Percentiles rank a stretch among this genome's conserved stretches.
Conservation (phyloP, 2,888 invertebrate species). For the Sympetrum striolatum region DNA sequence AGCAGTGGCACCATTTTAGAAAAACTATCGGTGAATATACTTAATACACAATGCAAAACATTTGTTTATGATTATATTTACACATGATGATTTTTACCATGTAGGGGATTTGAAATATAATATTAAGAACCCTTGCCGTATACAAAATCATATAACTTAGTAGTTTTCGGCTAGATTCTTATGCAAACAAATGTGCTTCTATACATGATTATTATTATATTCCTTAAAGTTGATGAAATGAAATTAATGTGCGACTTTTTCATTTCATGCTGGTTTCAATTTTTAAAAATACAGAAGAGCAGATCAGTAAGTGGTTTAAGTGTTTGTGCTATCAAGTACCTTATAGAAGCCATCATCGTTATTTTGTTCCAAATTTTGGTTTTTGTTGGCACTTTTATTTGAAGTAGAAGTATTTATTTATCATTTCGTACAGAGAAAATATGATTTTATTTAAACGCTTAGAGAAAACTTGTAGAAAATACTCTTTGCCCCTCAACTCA, state of each 20-base stretch:
- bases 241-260: not conserved
- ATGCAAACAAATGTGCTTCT: not conserved
- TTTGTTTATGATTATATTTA: too few species aligned
- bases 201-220: not conserved
- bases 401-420: not conserved
- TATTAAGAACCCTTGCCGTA: not conserved
- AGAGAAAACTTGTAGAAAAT: not conserved
- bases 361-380: not conserved
- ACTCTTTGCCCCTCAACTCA: not conserved
- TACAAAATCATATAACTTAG: not conserved
- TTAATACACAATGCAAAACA: too few species aligned
- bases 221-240: not conserved
- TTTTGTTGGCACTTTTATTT: not conserved
- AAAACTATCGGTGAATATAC: too few species aligned
- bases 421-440: not conserved
- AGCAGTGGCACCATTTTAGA: too few species aligned
- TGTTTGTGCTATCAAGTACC: not conserved
- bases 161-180: not conserved
- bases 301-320: not conserved
- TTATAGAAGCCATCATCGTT: not conserved
- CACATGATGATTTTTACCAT: too few species aligned
- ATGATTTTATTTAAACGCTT: not conserved
- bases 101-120: too few species aligned
- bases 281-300: not conserved
- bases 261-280: not conserved